A percentile compares a stretch with the other conserved stretches of the same genome.
Evolutionary conservation across 2,888 invertebrate genomes (phyloP).

Genomic region (Lepidocyrtoides sp.): DNA sequence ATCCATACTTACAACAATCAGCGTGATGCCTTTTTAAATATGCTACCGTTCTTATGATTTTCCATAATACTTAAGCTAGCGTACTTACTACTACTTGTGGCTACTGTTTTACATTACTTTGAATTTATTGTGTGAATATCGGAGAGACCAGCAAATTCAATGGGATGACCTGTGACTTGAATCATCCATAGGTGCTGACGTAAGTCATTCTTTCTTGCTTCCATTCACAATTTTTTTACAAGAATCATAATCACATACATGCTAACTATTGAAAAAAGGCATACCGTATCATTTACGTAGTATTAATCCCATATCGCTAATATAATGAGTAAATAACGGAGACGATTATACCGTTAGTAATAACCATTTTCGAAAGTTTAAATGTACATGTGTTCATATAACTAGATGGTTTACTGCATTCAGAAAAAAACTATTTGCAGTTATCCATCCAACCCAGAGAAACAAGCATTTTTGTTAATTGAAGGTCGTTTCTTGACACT

Average conservation of each 20-base stretch:
- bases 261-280: no score
- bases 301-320: background rate
- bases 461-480: background rate
- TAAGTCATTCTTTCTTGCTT: constrained; percentile 24
- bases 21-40: background rate
- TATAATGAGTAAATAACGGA: background rate
- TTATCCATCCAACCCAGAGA: background rate
- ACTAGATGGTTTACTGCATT: background rate
- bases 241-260: no score
- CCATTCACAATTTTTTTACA: background rate
- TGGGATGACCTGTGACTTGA: constrained; percentile 50
- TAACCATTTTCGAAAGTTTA: constrained; percentile 40
- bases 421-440: background rate
- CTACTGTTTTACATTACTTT: background rate
- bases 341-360: background rate
- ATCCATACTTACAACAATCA: background rate
- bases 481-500: constrained; percentile 62
- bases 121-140: constrained; percentile 14
- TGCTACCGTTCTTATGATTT: background rate
- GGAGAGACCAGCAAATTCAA: constrained; percentile 39
- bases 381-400: background rate
- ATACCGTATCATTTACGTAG: background rate
- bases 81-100: background rate
- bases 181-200: constrained; percentile 45
- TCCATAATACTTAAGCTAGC: background rate